Base-by-base conservation (phyloP, 1,140 invertebrate species). In the Anoplolepis gracilipes region DNA sequence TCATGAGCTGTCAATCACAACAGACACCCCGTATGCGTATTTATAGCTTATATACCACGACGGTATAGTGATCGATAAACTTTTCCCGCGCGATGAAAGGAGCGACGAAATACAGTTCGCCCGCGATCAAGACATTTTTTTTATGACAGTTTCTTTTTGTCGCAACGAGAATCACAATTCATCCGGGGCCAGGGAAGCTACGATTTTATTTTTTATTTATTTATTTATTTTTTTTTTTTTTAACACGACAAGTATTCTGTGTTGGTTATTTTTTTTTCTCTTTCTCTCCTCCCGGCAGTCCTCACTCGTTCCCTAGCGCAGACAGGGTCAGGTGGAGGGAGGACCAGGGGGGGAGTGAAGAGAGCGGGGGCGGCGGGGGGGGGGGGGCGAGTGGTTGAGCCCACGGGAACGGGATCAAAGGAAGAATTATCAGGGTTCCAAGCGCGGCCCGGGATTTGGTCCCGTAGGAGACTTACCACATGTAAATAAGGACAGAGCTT, bases 391-490 rank as follows among this genome's bases (percentile, higher is more conserved):
- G 70, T 86, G 90, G 91, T 87, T 87, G 90, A 88, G 87, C 92
- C 92, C 93, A 93, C 91, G 92, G 93, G 94, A 94, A 91, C 88
- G 91, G 94, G 94, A 95, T 95, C 94, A 95, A 95, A 94, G 94
- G 92, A 95, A 95, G 94, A 95, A 95, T 95, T 95, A 95, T 95
- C 94, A 94, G 93, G 93, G 94, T 93, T 93, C 90, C 92, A 78
- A 92, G 91, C 93, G 91, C 87, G 90, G 92, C 93, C 94, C 94
- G 94, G 94, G 94, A 95, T 95, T 95, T 94, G 92, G 93, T 95
- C 94, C 93, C 94, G 93, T 90, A 94, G 94, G 94, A 95, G 94
- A 95, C 94, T 95, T 94, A 95, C 94, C 94, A 94, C 94, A 95
- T 95, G 94, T 95, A 95, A 95, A 95, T 95, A 95, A 94, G 94